These are phyloP conservation scores for Calidris pygmaea DNA, from an alignment of 2,113 vertebrate species.

Conservation along the genomic window DNA sequence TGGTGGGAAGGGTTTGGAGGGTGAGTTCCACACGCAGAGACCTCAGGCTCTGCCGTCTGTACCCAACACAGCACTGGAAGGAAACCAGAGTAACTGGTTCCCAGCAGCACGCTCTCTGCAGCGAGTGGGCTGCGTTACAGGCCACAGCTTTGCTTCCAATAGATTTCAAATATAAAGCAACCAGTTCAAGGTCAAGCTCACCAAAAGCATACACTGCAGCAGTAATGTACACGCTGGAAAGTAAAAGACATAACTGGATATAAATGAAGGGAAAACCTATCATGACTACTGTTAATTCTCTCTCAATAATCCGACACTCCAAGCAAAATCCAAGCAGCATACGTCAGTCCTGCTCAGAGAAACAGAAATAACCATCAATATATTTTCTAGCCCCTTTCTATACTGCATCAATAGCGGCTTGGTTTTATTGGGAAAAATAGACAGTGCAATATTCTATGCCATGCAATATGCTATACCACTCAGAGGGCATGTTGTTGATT, in stretches of 20 bases:
- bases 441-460: background rate
- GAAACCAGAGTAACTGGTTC: background rate
- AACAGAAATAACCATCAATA: background rate
- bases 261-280: background rate
- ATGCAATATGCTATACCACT: background rate
- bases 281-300: background rate
- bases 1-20: background rate
- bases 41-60: background rate
- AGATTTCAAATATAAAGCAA: background rate
- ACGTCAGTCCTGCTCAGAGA: background rate
- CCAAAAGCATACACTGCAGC: background rate
- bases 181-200: background rate
- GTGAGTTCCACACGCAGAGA: background rate
- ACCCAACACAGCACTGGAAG: background rate
- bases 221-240: background rate
- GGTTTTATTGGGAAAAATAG: background rate
- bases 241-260: background rate
- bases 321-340: background rate
- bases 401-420: background rate
- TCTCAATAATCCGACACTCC: background rate
- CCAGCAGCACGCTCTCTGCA: background rate
- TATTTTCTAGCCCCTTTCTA: background rate
- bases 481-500: background rate
- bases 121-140: background rate
- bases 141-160: background rate